phyloP scores from a whole-genome alignment of 2,888 invertebrate species.

The Linnaemya vulpina region DNA sequence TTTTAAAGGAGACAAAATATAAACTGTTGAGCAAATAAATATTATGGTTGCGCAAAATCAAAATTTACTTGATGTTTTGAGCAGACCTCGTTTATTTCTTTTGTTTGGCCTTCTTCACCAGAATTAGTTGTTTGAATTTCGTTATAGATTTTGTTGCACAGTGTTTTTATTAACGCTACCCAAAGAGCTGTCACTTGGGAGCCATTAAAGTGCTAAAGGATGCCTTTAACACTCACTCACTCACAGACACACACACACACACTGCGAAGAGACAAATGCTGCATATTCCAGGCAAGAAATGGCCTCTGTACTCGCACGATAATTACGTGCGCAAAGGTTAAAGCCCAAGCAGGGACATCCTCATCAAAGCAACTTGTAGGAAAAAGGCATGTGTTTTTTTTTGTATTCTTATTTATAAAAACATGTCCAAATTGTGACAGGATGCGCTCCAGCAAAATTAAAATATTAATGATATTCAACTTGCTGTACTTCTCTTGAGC shows the following conservation, averaged over 20 bases:
- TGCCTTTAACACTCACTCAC: not conserved
- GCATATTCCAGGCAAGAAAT: not conserved
- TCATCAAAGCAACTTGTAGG: not conserved
- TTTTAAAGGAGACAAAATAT: too few species aligned
- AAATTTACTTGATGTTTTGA: too few species aligned
- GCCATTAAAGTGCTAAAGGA: slow-evolving; percentile 64
- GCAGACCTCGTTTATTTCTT: too few species aligned
- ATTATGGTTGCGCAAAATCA: too few species aligned
- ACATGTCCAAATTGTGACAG: slow-evolving; percentile 40
- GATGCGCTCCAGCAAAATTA: slow-evolving; percentile 55
- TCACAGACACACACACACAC: not conserved
- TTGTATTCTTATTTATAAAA: not conserved
- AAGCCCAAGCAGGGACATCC: not conserved
- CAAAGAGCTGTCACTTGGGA: slow-evolving; percentile 66
- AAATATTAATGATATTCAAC: slow-evolving; percentile 49
- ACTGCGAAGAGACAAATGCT: not conserved
- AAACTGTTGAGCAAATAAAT: too few species aligned
- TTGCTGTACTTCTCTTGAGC: slow-evolving; percentile 8
- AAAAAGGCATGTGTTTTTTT: not conserved
- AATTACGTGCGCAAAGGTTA: slow-evolving; percentile 16
- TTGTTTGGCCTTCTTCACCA: too few species aligned
- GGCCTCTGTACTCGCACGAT: not conserved
- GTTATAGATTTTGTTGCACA: too few species aligned
- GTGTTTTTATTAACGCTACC: slow-evolving; percentile 1
- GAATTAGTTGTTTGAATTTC: too few species aligned